Percentiles rank a stretch among this genome's conserved stretches.
Evolutionary conservation across 23 tunicate species (phyloP).

Genomic region (Corella eumyota): DNA sequence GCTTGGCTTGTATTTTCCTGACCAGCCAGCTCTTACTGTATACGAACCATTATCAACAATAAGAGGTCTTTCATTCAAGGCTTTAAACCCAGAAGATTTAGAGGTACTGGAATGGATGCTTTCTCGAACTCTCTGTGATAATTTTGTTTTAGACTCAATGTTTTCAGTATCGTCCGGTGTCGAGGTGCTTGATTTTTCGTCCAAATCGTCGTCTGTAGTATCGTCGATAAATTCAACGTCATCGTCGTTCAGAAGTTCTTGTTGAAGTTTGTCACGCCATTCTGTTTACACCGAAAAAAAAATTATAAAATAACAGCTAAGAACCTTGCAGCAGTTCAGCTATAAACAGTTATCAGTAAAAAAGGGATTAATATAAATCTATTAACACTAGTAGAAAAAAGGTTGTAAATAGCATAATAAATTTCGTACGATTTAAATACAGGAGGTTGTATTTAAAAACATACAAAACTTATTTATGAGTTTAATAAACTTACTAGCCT

Average conservation of each 20-base stretch:
- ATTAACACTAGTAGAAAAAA: no score
- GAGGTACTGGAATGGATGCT: not conserved
- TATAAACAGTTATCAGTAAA: no score
- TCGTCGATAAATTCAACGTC: constrained; percentile 36
- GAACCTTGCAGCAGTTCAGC: no score
- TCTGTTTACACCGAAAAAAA: constrained; percentile 28
- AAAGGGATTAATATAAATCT: no score
- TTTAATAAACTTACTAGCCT: no score
- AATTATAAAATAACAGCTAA: not conserved
- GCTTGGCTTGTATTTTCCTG: constrained; percentile 49
- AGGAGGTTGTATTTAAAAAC: no score
- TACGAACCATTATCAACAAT: constrained; percentile 75
- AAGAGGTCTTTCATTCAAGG: constrained; percentile 16
- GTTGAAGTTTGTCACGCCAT: constrained; percentile 43
- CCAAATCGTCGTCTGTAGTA: constrained; percentile 17
- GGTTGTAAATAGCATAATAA: no score
- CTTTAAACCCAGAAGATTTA: not conserved
- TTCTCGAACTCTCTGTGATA: no score
- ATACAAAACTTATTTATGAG: no score
- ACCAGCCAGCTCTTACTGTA: constrained; percentile 50
- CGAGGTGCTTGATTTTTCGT: constrained; percentile 3
- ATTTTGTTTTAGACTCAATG: not conserved
- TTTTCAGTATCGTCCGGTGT: not conserved
- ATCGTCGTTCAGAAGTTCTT: constrained; percentile 33
- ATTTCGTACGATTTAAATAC: no score